Percentiles rank a stretch among this genome's conserved stretches.
phyloP scores from a whole-genome alignment of 1,140 invertebrate genomes.

The Nymphalis io region DNA sequence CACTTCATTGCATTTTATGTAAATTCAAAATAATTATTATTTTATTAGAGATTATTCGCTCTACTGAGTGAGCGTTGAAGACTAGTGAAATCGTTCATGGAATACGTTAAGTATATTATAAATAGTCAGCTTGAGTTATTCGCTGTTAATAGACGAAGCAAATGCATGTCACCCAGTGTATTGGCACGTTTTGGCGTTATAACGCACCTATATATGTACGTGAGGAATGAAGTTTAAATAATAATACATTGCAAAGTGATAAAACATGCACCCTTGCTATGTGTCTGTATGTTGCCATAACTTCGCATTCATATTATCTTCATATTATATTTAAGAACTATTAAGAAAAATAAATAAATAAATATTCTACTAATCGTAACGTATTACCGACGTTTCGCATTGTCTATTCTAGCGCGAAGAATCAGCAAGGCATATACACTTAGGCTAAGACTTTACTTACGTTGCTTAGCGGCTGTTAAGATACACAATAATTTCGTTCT shows the following conservation, averaged over 20 bases:
- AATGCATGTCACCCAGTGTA: conserved; percentile 13
- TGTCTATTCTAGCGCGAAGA: no score
- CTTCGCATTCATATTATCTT: no score
- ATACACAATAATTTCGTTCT: no score
- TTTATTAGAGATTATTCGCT: neutral
- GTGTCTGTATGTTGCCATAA: neutral
- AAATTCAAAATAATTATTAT: neutral
- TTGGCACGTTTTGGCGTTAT: conserved; percentile 19
- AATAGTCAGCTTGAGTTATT: conserved; percentile 30
- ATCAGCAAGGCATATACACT: no score
- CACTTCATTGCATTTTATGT: no score
- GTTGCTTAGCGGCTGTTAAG: no score
- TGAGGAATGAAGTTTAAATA: neutral
- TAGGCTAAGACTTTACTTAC: no score
- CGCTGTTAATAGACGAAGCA: conserved; percentile 3
- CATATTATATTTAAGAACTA: no score
- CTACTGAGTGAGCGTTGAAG: neutral
- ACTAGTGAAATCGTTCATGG: neutral
- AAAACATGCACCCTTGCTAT: neutral
- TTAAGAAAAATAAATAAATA: no score
- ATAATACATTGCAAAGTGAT: neutral
- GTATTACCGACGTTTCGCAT: no score
- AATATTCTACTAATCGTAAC: no score
- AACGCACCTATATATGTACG: conserved; percentile 6
- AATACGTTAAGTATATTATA: conserved; percentile 29